Evolutionary conservation across 1,140 invertebrate genomes (phyloP).

Genomic region (Ephestia elutella): DNA sequence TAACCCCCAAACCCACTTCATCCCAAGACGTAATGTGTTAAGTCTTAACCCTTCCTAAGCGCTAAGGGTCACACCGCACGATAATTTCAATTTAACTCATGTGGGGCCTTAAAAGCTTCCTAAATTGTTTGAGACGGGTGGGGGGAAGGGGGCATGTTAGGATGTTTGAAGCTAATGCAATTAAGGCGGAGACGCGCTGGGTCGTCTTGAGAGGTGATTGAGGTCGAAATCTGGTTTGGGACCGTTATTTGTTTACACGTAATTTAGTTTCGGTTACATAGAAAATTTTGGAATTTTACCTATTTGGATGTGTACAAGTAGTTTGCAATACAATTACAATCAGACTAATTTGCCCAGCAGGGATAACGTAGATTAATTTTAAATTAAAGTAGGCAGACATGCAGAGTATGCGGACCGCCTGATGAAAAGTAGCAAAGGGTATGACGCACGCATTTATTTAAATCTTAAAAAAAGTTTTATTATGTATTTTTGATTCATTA

Average conservation of each 20-base stretch:
- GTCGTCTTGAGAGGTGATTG: background rate
- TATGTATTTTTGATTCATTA: too few species aligned
- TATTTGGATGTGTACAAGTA: too few species aligned
- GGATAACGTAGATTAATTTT: too few species aligned
- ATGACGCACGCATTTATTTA: too few species aligned
- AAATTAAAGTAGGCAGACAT: too few species aligned
- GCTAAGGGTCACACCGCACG: constrained; percentile 2
- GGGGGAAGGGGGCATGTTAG: background rate
- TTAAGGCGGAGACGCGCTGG: background rate
- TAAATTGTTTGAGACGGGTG: constrained; percentile 4
- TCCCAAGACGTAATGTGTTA: background rate
- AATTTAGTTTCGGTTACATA: background rate
- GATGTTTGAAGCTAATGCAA: constrained; percentile 3
- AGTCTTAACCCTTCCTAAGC: background rate
- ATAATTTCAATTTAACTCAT: constrained; percentile 4
- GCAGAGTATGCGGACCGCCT: too few species aligned
- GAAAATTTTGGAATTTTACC: too few species aligned
- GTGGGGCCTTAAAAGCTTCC: background rate
- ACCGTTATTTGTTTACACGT: background rate
- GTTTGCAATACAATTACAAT: too few species aligned
- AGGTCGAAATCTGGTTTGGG: background rate
- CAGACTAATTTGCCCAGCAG: too few species aligned
- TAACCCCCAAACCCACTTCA: background rate
- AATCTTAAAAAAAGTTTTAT: too few species aligned
- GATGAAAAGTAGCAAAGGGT: too few species aligned